Evolutionary conservation across 2,888 invertebrate species (phyloP), one percentile per base, ranked within the genome.

Genomic region (Tachina lurida): DNA sequence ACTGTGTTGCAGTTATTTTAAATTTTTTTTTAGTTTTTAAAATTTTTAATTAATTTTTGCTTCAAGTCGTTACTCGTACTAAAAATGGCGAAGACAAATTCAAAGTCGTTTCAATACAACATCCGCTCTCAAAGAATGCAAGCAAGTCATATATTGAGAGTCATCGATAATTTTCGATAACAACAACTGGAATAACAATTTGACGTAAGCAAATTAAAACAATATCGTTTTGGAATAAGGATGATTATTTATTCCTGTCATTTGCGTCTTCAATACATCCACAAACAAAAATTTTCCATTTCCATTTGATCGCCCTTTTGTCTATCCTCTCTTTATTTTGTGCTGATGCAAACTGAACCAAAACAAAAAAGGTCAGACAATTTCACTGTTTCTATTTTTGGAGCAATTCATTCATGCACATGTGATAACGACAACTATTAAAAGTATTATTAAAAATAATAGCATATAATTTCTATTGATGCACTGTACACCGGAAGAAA

Each of bases 281-380:
- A 68, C 13, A 45, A 73, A 73, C 19, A 31, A 43, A 67, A 58
- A 52, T 49, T 58, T 81, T 74, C 67, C 49, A 10, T 74, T 81
- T 52, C 52, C 74, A 31, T 31, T 31, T 52, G 80, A 81, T 81
- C 67, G 17, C 74, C 47, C 17, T 74, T 81, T 49, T 49, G 19
- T 63, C 13, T 68, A 41, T 68, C 58, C 67, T 70, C 39, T 54
- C 39, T 56, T 31, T 56, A 15, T 58, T 19, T n/a, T 78, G 17
- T 54, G 8, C 8, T 67, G 41, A 10, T 74, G 22, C n/a, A 62
- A n/a, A 68, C 49, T 43, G 65, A 82, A 86, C 58, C 68, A 83
- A 82, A 82, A 65, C 22, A 86, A 86, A 86, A 86, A 86, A 86
- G 83, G 79, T 86, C 85, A 71, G 41, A 70, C 56, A 10, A 47